These are phyloP conservation scores for Eremophila alpestris DNA, from an alignment of 2,797 vertebrate genomes.

Conservation along the genomic window DNA sequence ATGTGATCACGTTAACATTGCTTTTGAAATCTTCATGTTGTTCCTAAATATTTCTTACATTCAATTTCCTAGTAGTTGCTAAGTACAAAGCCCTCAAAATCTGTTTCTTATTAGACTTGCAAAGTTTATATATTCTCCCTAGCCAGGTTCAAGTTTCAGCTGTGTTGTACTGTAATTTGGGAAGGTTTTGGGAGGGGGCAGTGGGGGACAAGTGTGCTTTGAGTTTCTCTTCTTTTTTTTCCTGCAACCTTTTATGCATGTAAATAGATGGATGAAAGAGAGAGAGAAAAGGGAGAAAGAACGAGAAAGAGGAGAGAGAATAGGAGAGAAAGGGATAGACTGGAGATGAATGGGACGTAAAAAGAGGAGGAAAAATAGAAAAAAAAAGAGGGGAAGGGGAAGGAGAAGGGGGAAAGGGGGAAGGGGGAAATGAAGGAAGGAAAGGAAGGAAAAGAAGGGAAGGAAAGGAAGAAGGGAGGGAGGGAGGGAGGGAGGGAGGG, in stretches of 20 bases:
- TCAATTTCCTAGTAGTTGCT: constrained; percentile 9
- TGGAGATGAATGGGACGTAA: background rate
- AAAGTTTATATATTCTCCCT: constrained; percentile 31
- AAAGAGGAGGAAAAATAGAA: background rate
- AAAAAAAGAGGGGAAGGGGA: too few species aligned
- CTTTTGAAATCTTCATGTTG: constrained; percentile 6
- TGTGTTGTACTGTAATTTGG: background rate
- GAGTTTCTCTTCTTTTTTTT: background rate
- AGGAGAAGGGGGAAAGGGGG: too few species aligned
- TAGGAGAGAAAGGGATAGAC: background rate
- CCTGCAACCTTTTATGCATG: background rate
- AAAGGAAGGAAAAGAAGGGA: background rate
- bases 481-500: background rate
- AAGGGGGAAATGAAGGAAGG: background rate
- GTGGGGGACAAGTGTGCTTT: background rate
- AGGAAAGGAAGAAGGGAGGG: background rate
- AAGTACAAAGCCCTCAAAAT: constrained; percentile 9
- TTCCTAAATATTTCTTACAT: constrained; percentile 17
- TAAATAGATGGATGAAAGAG: background rate
- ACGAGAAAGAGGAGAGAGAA: background rate
- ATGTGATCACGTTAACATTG: background rate
- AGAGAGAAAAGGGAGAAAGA: background rate
- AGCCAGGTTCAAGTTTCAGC: constrained; percentile 25
- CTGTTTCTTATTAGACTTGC: constrained; percentile 36
- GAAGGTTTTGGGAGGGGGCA: background rate